Conservation (phyloP, 2,113 vertebrate species). For the Podarcis raffonei region DNA sequence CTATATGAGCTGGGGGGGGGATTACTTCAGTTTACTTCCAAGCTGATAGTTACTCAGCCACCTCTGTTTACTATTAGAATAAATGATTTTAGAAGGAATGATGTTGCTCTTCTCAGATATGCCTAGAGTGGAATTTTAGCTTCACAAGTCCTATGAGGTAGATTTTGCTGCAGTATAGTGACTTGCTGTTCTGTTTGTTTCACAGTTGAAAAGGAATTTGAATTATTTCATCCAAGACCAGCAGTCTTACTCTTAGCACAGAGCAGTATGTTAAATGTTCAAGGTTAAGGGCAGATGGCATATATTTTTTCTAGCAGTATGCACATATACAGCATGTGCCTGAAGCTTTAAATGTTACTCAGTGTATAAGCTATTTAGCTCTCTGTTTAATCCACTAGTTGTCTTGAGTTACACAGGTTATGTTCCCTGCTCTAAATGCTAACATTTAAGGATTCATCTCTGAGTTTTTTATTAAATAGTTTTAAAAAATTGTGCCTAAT, state of each 20-base stretch:
- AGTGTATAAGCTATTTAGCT: not conserved
- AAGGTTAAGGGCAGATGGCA: constrained; percentile 25
- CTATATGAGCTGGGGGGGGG: too few relatives aligned
- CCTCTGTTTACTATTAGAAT: not conserved
- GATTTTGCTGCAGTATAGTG: not conserved
- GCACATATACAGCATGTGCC: not conserved
- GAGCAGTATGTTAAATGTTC: constrained; percentile 18
- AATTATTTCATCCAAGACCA: not conserved
- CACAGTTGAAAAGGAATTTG: not conserved
- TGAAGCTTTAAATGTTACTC: constrained; percentile 3
- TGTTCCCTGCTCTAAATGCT: not conserved
- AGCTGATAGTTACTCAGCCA: not conserved
- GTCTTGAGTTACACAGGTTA: not conserved
- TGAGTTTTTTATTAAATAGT: not conserved
- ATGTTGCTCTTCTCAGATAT: not conserved
- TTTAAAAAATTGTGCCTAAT: not conserved
- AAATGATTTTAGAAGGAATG: not conserved
- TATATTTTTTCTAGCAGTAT: constrained; percentile 38
- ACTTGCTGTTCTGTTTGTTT: not conserved
- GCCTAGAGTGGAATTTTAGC: not conserved
- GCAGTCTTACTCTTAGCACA: not conserved
- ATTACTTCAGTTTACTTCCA: not conserved
- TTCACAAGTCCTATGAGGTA: not conserved
- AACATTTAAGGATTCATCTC: not conserved
- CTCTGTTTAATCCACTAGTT: not conserved